phyloP scores from a whole-genome alignment of 1,140 invertebrate species.

The Oedothorax gibbosus region DNA sequence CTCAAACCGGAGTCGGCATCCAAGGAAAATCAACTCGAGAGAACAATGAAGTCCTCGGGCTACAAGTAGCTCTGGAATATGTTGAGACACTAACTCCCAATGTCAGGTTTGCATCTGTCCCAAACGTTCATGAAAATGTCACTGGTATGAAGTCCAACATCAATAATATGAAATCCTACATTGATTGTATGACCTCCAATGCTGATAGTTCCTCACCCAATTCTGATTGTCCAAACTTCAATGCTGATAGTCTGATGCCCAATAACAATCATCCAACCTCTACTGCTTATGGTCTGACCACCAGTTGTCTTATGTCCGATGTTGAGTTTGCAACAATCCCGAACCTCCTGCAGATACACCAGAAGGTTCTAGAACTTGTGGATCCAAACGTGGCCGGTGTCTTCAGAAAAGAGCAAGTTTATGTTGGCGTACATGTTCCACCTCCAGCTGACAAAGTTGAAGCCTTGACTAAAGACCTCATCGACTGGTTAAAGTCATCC shows the following conservation, averaged over 20 bases:
- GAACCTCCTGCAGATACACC: slow-evolving; percentile 93
- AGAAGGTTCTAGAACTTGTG: slow-evolving; percentile 85
- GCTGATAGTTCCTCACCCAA: too few relatives aligned
- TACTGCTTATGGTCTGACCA: too few relatives aligned
- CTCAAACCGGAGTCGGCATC: slow-evolving; percentile 92
- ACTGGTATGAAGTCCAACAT: too few relatives aligned
- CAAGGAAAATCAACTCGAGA: slow-evolving; percentile 94
- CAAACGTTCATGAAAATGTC: too few relatives aligned
- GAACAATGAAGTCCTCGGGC: slow-evolving; percentile 94
- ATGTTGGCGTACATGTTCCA: slow-evolving; percentile 90
- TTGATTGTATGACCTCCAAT: too few relatives aligned
- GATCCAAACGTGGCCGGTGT: slow-evolving; percentile 71
- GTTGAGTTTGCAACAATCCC: slow-evolving; percentile 79
- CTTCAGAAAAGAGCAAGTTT: slow-evolving; percentile 77
- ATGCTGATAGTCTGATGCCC: too few relatives aligned
- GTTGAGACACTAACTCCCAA: slow-evolving; percentile 74
- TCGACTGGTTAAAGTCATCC: slow-evolving; percentile 87
- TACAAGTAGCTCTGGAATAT: slow-evolving; percentile 95
- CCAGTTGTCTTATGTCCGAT: slow-evolving; percentile 75
- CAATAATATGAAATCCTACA: too few relatives aligned
- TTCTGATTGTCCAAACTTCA: too few relatives aligned
- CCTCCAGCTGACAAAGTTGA: slow-evolving; percentile 84
- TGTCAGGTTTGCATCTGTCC: too few relatives aligned
- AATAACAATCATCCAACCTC: too few relatives aligned
- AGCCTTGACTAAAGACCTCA: slow-evolving; percentile 86